A percentile compares a stretch with the other conserved stretches of the same genome.
Evolutionary conservation across 2,113 vertebrate species (phyloP).

Genomic region (Crotalus tigris): DNA sequence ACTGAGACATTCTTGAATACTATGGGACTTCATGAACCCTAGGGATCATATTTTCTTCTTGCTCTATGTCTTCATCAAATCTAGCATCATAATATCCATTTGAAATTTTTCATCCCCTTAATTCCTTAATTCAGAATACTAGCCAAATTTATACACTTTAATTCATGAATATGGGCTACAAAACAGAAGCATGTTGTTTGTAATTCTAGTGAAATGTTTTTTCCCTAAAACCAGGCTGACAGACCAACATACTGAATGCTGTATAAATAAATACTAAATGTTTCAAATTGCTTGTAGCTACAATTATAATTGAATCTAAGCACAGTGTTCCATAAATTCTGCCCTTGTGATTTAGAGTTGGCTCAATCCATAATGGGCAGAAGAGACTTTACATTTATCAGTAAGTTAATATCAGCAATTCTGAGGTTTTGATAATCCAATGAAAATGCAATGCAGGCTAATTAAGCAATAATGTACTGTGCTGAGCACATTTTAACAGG

Average conservation of each 20-base stretch:
- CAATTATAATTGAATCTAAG: constrained; percentile 35
- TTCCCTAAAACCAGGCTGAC: neutral
- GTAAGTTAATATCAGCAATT: constrained; percentile 42
- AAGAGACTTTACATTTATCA: constrained; percentile 33
- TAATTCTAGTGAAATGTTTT: neutral
- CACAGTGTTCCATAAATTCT: neutral
- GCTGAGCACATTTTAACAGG: constrained; percentile 33
- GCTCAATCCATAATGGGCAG: neutral
- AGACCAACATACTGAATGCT: constrained; percentile 14
- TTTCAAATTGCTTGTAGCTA: neutral
- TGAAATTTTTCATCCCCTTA: neutral
- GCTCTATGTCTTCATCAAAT: neutral
- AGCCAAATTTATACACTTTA: neutral
- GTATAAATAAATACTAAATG: constrained; percentile 35
- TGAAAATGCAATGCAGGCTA: constrained; percentile 17
- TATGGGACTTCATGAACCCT: neutral
- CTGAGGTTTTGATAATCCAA: constrained; percentile 45
- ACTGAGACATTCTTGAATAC: neutral
- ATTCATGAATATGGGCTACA: neutral
- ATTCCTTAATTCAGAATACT: neutral
- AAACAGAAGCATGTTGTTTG: neutral
- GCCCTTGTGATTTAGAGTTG: constrained; percentile 2
- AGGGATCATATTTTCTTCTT: neutral
- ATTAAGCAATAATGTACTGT: constrained; percentile 49
- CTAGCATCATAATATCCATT: neutral